Base-by-base conservation (phyloP, 2,113 vertebrate genomes). In the Leptobrachium ailaonicum region DNA sequence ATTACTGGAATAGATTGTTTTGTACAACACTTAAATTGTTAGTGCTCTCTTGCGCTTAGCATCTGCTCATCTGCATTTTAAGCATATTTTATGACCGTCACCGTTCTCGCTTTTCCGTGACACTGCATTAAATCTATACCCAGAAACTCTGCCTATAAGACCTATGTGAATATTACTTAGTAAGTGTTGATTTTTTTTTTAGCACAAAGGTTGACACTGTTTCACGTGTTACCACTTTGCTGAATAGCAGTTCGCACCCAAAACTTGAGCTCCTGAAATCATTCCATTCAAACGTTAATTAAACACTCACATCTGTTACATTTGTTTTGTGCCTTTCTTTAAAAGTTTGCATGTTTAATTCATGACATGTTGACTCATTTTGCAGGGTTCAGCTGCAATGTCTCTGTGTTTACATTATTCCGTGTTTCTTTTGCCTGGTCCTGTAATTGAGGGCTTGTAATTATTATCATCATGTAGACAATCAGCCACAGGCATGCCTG, bases 211-310 rank as follows among this genome's bases (percentile, higher is more conserved):
- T 32, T 68, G 84, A 80, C 14, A 71, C 58, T 83, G 60, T 53
- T 84, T 41, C 40, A 75, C 54, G 42, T 74, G 74, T 79, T 73
- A 50, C 75, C 40, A 78, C 72, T 80, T 83, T 83, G 41, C 54
- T 69, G 45, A 66, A 32, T 6, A 54, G 9, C 41, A 54, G 75
- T 80, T 85, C 54, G 44, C 67, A 84, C 80, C 66, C 43, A 83
- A 85, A 78, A 73, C 66, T 6, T 82, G 82, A 76, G 40, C 85
- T 83, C 66, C 79, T 60, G 84, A 85, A 83, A 2, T 2, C 44
- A 77, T 50, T 83, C 41, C 62, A 66, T 82, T 42, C 41, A 80
- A 63, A 75, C 82, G 79, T 58, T 82, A 82, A 83, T 79, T 80
- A 81, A 82, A 73, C 80, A 41, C 56, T 41, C 56, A 42, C 72